A percentile compares a stretch with the other conserved stretches of the same genome.
Evolutionary conservation across 1,140 invertebrate genomes (phyloP).

Genomic region (Scylla paramamosain): DNA sequence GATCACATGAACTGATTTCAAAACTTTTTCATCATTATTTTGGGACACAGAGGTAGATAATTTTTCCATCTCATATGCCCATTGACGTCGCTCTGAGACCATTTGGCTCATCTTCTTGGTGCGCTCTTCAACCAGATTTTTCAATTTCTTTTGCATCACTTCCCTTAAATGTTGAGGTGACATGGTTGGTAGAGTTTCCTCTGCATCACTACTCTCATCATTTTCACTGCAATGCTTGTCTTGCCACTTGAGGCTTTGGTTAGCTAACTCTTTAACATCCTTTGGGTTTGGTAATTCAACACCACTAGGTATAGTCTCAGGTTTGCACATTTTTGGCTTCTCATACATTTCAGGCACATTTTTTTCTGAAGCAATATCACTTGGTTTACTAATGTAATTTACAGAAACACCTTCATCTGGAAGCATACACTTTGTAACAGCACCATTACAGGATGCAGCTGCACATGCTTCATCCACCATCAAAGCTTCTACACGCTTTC

Average conservation of each 20-base stretch:
- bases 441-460: neutral
- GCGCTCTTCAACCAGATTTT: constrained; percentile 43
- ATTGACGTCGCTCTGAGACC: constrained; percentile 63
- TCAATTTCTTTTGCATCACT: constrained; percentile 65
- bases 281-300: constrained; percentile 46
- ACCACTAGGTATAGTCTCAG: neutral
- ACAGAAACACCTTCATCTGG: neutral
- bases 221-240: constrained; percentile 37
- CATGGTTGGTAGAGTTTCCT: neutral
- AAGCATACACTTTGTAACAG: neutral
- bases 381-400: neutral
- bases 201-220: constrained; percentile 33
- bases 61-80: constrained; percentile 67
- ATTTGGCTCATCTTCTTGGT: constrained; percentile 66
- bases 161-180: constrained; percentile 48
- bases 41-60: neutral
- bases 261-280: constrained; percentile 62
- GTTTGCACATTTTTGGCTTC: neutral
- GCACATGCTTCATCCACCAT: neutral
- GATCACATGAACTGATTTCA: neutral
- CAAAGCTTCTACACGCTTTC: constrained; percentile 48
- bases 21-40: neutral
- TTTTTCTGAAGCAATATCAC: neutral
- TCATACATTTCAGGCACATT: neutral
- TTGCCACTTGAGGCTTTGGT: constrained; percentile 61